phyloP scores from a whole-genome alignment of 2,888 invertebrate genomes.

The Cylindroiulus punctatus region DNA sequence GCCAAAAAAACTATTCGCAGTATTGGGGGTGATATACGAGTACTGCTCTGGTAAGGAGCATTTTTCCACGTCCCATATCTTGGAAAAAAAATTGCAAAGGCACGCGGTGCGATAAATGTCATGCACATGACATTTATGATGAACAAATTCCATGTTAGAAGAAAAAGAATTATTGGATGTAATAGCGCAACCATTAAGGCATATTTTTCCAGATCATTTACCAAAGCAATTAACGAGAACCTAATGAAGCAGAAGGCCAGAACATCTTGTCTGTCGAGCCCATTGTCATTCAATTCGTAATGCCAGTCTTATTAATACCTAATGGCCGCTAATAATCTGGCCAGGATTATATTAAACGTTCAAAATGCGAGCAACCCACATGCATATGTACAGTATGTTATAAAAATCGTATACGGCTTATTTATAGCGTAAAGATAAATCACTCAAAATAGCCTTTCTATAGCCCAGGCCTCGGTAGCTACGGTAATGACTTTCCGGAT shows the following conservation, averaged over 20 bases:
- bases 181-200: neutral
- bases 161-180: neutral
- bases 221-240: neutral
- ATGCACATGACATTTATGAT: neutral
- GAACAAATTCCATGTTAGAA: slow-evolving; percentile 9
- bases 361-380: neutral
- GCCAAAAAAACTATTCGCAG: too few species aligned
- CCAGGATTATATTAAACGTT: neutral
- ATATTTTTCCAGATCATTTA: slow-evolving; percentile 42
- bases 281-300: neutral
- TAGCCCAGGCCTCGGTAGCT: neutral
- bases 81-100: neutral
- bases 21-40: too few species aligned
- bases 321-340: neutral
- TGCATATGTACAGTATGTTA: neutral
- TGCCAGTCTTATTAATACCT: neutral
- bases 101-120: slow-evolving; percentile 23
- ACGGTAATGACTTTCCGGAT: neutral
- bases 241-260: slow-evolving; percentile 4
- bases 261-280: neutral
- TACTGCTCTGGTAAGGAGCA: neutral
- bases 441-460: neutral
- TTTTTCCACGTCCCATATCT: slow-evolving; percentile 2
- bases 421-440: slow-evolving; percentile 2
- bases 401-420: slow-evolving; percentile 25